Conservation (phyloP, 2,797 vertebrate species). For the Myotis findleyi region DNA sequence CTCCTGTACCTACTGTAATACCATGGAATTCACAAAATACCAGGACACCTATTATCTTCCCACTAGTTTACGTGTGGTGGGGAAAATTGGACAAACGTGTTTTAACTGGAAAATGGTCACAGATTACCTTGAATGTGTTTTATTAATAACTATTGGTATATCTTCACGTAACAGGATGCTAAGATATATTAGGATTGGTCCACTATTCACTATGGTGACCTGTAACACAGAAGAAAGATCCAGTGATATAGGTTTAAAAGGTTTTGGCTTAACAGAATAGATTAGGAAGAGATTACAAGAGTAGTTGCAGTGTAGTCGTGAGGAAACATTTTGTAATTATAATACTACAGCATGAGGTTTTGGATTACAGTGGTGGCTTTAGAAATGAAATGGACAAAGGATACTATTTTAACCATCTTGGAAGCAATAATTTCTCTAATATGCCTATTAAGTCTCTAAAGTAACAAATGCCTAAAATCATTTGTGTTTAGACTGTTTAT, state of each 20-base stretch:
- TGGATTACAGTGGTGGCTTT: not conserved
- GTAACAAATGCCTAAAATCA: constrained; percentile 11
- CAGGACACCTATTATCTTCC: not conserved
- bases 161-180: not conserved
- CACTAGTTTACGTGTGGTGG: not conserved
- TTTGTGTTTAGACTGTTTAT: not conserved
- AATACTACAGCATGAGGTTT: not conserved
- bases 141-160: not conserved
- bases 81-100: not conserved
- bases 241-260: not conserved
- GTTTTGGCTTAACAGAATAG: not conserved
- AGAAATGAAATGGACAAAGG: constrained; percentile 15
- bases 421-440: not conserved
- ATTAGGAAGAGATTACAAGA: not conserved
- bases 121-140: not conserved
- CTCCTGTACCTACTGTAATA: not conserved
- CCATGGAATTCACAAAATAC: not conserved
- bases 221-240: not conserved
- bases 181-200: not conserved
- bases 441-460: not conserved
- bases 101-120: constrained; percentile 18
- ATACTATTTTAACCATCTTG: not conserved
- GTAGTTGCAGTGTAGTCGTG: not conserved
- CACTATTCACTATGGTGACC: not conserved
- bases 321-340: not conserved